Conservation (phyloP, 2,888 invertebrate genomes). For the Sphaeridia pumilis region DNA sequence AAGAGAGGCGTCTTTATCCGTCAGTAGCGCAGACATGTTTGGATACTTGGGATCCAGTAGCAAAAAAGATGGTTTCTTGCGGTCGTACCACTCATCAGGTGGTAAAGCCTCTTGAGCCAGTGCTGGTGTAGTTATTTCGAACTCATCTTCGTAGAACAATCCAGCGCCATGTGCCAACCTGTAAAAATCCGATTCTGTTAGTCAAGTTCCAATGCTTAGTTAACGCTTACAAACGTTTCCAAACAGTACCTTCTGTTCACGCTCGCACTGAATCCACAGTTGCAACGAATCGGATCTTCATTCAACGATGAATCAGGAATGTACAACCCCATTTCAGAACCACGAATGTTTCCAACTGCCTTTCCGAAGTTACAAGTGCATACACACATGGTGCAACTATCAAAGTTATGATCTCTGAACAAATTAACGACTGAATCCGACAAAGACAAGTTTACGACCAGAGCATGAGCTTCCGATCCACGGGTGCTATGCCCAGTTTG, state of each 20-base stretch:
- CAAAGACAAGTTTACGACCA: conserved; percentile 75
- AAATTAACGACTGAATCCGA: conserved; percentile 94
- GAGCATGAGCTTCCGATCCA: conserved; percentile 66
- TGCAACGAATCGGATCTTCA: conserved; percentile 77
- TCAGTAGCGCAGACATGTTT: conserved; percentile 18
- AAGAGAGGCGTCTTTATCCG: conserved; percentile 38
- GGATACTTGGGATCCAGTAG: conserved; percentile 35
- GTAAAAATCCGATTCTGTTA: neutral
- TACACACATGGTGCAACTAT: conserved; percentile 94
- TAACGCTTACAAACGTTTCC: neutral
- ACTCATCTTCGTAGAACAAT: conserved; percentile 94
- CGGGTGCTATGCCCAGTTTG: conserved; percentile 37
- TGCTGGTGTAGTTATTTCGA: conserved; percentile 71
- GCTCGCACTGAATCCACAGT: conserved; percentile 94
- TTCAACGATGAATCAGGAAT: conserved; percentile 49
- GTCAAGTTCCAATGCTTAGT: neutral
- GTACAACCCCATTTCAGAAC: conserved; percentile 83
- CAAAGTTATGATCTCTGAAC: conserved; percentile 92
- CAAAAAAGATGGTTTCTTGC: conserved; percentile 38
- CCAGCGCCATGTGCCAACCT: conserved; percentile 74
- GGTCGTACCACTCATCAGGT: conserved; percentile 40
- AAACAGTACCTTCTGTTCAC: conserved; percentile 54
- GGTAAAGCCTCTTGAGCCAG: conserved; percentile 36
- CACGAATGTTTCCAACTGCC: conserved; percentile 82
- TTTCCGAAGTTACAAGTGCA: conserved; percentile 82